Evolutionary conservation across 2,113 vertebrate species (phyloP).

Genomic region (Brachypteracias leptosomus): DNA sequence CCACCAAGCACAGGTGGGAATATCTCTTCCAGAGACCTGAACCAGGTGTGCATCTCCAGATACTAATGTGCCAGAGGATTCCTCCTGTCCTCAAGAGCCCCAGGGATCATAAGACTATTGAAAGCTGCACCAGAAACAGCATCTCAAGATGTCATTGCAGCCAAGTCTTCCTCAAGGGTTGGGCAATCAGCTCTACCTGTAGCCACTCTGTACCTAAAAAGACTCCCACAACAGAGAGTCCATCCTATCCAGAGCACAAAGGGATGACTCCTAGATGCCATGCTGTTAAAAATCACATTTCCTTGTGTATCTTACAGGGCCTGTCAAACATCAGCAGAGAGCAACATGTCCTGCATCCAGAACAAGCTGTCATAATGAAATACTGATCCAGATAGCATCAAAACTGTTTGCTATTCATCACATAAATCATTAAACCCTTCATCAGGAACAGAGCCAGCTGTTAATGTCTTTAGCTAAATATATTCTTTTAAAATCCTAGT

Average conservation of each 20-base stretch:
- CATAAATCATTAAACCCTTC: slow-evolving; percentile 5
- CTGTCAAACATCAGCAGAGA: background rate
- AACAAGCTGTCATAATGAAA: background rate
- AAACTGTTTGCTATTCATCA: background rate
- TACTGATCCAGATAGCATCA: background rate
- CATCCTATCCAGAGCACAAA: background rate
- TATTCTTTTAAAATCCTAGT: background rate
- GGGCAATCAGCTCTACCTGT: background rate
- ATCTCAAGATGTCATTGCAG: background rate
- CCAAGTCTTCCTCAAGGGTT: accelerated
- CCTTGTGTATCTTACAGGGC: background rate
- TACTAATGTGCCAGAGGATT: background rate
- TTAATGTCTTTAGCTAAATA: background rate
- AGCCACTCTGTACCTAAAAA: background rate
- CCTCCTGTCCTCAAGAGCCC: background rate
- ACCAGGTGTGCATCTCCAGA: background rate
- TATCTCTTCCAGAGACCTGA: background rate
- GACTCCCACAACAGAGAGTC: background rate
- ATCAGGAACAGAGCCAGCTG: slow-evolving; percentile 6
- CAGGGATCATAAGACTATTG: background rate
- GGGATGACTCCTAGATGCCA: background rate
- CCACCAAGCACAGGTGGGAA: background rate
- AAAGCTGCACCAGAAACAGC: background rate
- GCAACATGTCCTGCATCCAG: background rate
- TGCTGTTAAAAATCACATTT: background rate